phyloP scores from a whole-genome alignment of 2,888 invertebrate genomes.

The Cartodere bifasciata region DNA sequence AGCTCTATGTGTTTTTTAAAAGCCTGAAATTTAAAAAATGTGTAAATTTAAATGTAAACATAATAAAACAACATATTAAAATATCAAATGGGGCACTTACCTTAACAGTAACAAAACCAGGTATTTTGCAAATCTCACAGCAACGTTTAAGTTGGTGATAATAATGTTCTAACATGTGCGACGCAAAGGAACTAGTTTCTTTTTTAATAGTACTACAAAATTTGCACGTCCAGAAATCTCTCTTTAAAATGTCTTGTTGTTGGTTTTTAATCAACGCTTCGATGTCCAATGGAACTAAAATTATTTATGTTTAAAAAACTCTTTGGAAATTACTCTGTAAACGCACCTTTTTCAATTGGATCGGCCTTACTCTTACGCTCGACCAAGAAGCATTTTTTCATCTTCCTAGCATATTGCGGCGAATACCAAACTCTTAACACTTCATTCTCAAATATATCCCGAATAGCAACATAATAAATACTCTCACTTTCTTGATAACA shows the following conservation, averaged over 20 bases:
- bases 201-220: constrained; percentile 33
- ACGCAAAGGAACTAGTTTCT: constrained; percentile 32
- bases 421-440: constrained; percentile 47
- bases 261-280: constrained; percentile 20
- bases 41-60: background rate
- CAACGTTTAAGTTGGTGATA: constrained; percentile 21
- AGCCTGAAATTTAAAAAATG: constrained; percentile 15
- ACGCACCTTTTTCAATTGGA: constrained; percentile 8
- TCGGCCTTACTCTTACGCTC: constrained; percentile 7
- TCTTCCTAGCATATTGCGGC: constrained; percentile 41
- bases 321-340: constrained; percentile 5
- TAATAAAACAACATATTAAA: no score
- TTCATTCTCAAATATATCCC: constrained; percentile 36
- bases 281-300: no score
- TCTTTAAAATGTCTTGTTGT: constrained; percentile 27
- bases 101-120: constrained; percentile 6
- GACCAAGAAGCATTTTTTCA: constrained; percentile 25
- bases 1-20: constrained; percentile 19
- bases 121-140: constrained; percentile 24
- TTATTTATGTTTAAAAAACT: no score
- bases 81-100: no score
- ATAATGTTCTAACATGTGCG: constrained; percentile 35
- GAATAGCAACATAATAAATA: constrained; percentile 36
- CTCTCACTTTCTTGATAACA: constrained; percentile 42
- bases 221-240: constrained; percentile 35